Evolutionary conservation across 2,888 invertebrate genomes (phyloP), one percentile per base, ranked within the genome.

Genomic region (Chrysotoxum bicinctum): DNA sequence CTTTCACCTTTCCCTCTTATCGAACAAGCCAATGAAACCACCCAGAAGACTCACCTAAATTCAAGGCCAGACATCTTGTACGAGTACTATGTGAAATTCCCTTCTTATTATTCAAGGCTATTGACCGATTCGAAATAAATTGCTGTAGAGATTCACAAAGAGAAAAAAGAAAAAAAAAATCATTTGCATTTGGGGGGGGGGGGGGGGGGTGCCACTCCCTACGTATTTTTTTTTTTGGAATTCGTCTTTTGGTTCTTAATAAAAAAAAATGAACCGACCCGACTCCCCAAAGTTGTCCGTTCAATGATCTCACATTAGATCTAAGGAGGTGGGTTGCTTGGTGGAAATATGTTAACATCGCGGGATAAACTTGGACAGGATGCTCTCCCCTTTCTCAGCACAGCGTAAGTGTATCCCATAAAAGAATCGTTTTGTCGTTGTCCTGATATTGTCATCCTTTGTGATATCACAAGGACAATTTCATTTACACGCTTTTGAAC

Each of bases 61-160:
- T 84, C 84, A 84, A 84, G 84, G 84, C 60, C 80, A 85, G 81
- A 85, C 81, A 77, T 81, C 73, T 40, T 54, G 35, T 74, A 73
- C 62, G 69, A 50, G 35, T 74, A 73, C 62, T 73, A 50, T 73
- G 76, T 85, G 76, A 77, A 69, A 50, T 76, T 40, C 52, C 62
- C 50, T 62, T 56, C 68, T 69, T 73, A 76, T 60, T 76, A 77
- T 81, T 81, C 81, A 77, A 81, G 81, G 85, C 76, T 85, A 77
- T 81, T 85, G 85, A 81, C 81, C 85, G 76, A 62, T 77, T 45
- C 45, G 12, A 60, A 76, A 50, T 54, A 62, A 73, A 40, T 30
- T 45, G 30, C 14, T 45, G 5, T 45, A 64, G 50, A 30, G 54
- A 32, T 52, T 12, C 21, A 35, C 26, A 26, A 26, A 26, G 26